A percentile compares a stretch with the other conserved stretches of the same genome.
phyloP scores from a whole-genome alignment of 2,797 vertebrate genomes.

The Sebastes reedi region DNA sequence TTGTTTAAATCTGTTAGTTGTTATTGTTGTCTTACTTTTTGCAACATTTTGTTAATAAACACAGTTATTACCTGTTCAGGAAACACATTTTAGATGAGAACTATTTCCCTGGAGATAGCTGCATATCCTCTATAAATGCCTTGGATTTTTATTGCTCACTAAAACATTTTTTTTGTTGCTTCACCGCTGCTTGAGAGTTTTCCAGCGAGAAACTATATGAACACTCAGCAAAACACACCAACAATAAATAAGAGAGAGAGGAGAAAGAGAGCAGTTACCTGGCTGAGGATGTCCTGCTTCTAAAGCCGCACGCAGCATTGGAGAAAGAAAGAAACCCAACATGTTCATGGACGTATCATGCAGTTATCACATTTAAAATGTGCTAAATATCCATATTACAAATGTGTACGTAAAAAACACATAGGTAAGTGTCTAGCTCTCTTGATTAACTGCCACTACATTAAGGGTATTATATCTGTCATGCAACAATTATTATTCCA shows the following conservation, averaged over 20 bases:
- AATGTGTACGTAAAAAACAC: background rate
- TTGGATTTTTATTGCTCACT: background rate
- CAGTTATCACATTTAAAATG: background rate
- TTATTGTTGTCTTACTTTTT: background rate
- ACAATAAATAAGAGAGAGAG: background rate
- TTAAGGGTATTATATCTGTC: background rate
- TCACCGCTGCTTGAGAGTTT: background rate
- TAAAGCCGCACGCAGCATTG: conserved; percentile 73
- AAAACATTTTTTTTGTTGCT: background rate
- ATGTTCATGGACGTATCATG: background rate
- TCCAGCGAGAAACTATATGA: background rate
- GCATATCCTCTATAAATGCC: background rate
- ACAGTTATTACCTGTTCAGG: background rate
- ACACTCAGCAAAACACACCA: conserved; percentile 5
- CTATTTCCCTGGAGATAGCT: background rate
- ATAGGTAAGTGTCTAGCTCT: background rate
- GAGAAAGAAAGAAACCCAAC: conserved; percentile 36
- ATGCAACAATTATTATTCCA: background rate
- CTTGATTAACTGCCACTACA: background rate
- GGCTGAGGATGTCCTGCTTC: conserved; percentile 94
- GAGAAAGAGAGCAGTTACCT: conserved; percentile 81
- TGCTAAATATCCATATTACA: background rate
- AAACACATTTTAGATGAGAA: background rate
- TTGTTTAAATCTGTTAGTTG: background rate
- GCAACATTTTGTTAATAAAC: background rate